These are phyloP conservation scores for Emmelina monodactyla DNA, from an alignment of 2,888 invertebrate genomes.

Conservation along the genomic window DNA sequence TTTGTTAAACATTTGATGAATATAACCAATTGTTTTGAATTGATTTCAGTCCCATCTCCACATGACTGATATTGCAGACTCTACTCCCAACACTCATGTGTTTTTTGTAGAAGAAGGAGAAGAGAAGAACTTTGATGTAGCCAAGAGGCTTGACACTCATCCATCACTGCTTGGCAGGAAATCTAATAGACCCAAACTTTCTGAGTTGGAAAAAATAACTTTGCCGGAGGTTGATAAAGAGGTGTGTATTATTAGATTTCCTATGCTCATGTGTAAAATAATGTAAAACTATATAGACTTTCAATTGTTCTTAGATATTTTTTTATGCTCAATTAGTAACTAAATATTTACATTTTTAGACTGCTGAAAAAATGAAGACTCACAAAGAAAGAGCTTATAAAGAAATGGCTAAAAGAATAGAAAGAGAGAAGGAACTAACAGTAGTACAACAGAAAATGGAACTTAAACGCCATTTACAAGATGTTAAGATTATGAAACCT, in stretches of 20 bases:
- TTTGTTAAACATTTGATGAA: no score
- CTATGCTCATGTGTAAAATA: background rate
- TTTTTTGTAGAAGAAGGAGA: conserved; percentile 77
- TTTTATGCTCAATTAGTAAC: no score
- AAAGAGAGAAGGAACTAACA: conserved; percentile 77
- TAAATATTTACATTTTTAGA: conserved; percentile 21
- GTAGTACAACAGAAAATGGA: conserved; percentile 83
- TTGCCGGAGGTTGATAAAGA: conserved; percentile 68
- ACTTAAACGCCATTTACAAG: conserved; percentile 72
- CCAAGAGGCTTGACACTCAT: conserved; percentile 77
- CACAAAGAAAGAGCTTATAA: conserved; percentile 72
- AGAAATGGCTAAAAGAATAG: conserved; percentile 77
- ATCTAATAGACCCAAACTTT: conserved; percentile 73
- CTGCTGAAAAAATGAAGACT: conserved; percentile 58
- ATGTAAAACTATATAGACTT: no score
- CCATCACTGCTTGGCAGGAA: conserved; percentile 72
- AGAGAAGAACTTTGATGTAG: conserved; percentile 72
- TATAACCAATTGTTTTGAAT: no score
- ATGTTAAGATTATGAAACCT: conserved; percentile 70
- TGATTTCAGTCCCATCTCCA: conserved; percentile 80
- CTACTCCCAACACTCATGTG: conserved; percentile 76
- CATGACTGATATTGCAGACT: conserved; percentile 77
- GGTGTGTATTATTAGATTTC: conserved; percentile 22
- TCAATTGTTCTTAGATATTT: no score
- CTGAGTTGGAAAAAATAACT: conserved; percentile 62